phyloP scores from a whole-genome alignment of 2,113 vertebrate species.

The Siniperca knerii region DNA sequence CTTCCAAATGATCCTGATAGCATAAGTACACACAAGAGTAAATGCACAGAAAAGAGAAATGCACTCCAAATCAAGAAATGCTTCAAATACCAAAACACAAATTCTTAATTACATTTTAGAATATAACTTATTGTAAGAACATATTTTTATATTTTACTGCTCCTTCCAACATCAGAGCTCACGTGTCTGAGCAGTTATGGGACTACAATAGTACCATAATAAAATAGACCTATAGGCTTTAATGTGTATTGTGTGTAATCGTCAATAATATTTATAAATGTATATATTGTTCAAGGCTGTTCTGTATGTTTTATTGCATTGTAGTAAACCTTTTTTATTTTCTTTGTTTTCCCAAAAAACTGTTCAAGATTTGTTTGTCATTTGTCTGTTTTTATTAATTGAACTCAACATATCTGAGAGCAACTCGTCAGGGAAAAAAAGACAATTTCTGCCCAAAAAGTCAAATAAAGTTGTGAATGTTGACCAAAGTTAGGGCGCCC shows the following conservation, averaged over 20 bases:
- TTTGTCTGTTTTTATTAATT: background rate
- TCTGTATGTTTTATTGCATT: background rate
- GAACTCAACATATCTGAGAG: background rate
- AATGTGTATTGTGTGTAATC: background rate
- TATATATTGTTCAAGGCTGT: background rate
- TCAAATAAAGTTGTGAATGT: background rate
- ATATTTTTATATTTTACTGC: background rate
- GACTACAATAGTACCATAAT: background rate
- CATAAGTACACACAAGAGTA: background rate
- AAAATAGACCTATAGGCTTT: background rate
- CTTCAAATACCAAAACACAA: background rate
- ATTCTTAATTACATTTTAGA: background rate
- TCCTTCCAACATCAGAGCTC: background rate
- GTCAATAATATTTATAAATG: background rate
- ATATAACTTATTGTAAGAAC: background rate
- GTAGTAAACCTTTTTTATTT: background rate
- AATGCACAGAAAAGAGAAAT: background rate
- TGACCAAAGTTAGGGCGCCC: background rate
- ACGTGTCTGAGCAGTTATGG: background rate
- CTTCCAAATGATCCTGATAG: background rate
- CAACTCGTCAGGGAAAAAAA: background rate
- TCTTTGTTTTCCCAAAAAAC: background rate
- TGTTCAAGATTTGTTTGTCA: background rate
- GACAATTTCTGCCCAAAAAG: background rate
- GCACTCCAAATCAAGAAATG: background rate